Conservation (phyloP, 2,797 vertebrate genomes). For the Diplodus puntazzo region DNA sequence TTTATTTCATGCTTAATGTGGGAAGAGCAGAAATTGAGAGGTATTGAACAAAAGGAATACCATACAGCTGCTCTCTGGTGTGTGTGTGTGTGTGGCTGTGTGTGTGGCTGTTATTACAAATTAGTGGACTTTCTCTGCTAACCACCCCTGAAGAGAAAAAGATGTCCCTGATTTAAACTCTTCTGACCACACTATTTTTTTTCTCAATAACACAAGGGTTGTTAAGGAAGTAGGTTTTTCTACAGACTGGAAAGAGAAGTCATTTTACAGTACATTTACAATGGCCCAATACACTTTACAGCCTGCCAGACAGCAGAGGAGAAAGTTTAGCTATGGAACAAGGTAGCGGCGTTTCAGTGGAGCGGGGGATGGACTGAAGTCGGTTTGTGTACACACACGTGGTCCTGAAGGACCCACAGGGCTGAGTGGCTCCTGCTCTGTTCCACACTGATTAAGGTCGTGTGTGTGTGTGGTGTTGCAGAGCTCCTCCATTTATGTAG, state of each 20-base stretch:
- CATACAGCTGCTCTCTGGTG: slow-evolving; percentile 10
- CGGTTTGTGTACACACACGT: slow-evolving; percentile 72
- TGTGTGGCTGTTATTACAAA: slow-evolving; percentile 23
- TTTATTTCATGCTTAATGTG: neutral
- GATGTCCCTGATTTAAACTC: slow-evolving; percentile 42
- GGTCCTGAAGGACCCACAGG: slow-evolving; percentile 86
- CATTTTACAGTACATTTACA: slow-evolving; percentile 69
- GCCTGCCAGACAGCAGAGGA: slow-evolving; percentile 64
- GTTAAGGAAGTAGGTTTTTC: slow-evolving; percentile 25
- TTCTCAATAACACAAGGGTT: slow-evolving; percentile 38
- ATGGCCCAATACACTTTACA: slow-evolving; percentile 52
- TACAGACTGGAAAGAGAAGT: slow-evolving; percentile 48
- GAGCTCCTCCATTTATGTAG: slow-evolving; percentile 49
- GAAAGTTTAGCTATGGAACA: slow-evolving; percentile 70
- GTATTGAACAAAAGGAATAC: slow-evolving; percentile 9
- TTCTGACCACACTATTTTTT: slow-evolving; percentile 28
- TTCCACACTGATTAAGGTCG: slow-evolving; percentile 67
- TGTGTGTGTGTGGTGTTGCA: slow-evolving; percentile 31
- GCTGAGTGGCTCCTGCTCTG: slow-evolving; percentile 75
- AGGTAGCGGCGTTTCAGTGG: slow-evolving; percentile 72
- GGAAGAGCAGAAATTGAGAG: neutral
- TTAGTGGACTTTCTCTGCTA: neutral
- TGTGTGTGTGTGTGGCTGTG: slow-evolving; percentile 8
- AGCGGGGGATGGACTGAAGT: slow-evolving; percentile 70
- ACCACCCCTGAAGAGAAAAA: slow-evolving; percentile 10